Conservation (phyloP, 1,140 invertebrate genomes). For the Hestina assimilis region DNA sequence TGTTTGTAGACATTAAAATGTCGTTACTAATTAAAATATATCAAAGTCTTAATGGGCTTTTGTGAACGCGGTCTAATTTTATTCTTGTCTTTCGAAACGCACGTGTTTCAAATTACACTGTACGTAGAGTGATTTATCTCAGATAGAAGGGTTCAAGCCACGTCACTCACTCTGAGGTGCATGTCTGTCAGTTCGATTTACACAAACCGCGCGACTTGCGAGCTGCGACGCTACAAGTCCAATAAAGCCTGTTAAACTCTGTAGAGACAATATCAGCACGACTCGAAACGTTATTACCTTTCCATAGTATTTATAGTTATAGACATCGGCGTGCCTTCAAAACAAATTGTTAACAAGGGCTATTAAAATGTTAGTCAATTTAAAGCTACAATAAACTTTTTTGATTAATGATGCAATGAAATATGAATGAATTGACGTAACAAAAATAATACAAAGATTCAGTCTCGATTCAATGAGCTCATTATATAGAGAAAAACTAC, state of each 20-base stretch:
- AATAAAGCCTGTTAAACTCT: slow-evolving; percentile 57
- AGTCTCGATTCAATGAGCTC: neutral
- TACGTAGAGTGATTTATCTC: slow-evolving; percentile 45
- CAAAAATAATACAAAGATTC: slow-evolving; percentile 19
- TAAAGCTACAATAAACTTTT: slow-evolving; percentile 11
- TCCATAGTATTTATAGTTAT: neutral
- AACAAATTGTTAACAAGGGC: neutral
- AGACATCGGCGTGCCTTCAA: neutral
- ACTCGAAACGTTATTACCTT: slow-evolving; percentile 4
- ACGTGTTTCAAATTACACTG: slow-evolving; percentile 39
- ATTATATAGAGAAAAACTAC: too few relatives aligned
- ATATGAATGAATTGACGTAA: slow-evolving; percentile 22
- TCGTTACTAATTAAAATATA: slow-evolving; percentile 15
- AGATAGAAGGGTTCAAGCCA: slow-evolving; percentile 46
- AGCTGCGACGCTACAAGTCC: slow-evolving; percentile 39
- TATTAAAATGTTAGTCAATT: slow-evolving; percentile 22
- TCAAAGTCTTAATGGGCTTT: slow-evolving; percentile 5
- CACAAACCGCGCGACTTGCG: slow-evolving; percentile 40
- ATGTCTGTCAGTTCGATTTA: slow-evolving; percentile 67
- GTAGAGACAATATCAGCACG: slow-evolving; percentile 40
- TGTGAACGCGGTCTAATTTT: slow-evolving; percentile 9
- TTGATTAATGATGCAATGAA: slow-evolving; percentile 26
- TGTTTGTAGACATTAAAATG: slow-evolving; percentile 7
- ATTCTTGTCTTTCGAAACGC: slow-evolving; percentile 16
- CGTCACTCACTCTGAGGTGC: slow-evolving; percentile 63